Evolutionary conservation across 2,888 invertebrate species (phyloP).

Genomic region (Parnassius mnemosyne): DNA sequence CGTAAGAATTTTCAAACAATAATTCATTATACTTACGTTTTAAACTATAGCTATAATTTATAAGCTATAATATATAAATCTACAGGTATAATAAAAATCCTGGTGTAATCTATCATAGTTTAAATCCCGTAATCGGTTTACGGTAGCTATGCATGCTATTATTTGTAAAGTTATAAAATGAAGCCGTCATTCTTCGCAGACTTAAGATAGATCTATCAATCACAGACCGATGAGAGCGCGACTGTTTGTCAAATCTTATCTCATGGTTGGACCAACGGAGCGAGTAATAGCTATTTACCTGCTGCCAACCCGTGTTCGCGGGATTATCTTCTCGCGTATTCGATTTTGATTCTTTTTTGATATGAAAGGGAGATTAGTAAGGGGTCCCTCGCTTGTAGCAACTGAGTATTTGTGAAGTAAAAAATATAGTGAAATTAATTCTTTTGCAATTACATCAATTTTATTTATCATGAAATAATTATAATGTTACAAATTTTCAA

Average conservation of each 20-base stretch:
- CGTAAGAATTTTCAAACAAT: too few relatives aligned
- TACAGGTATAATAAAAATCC: too few relatives aligned
- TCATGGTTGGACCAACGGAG: constrained; percentile 59
- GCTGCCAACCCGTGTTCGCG: constrained; percentile 49
- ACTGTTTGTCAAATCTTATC: constrained; percentile 67
- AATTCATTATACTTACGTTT: too few relatives aligned
- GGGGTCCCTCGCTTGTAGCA: constrained; percentile 47
- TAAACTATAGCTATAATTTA: too few relatives aligned
- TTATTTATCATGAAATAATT: too few relatives aligned
- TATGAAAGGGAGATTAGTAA: constrained; percentile 55
- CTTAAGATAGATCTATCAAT: constrained; percentile 62
- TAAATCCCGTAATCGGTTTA: constrained; percentile 1
- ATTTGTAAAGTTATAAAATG: constrained; percentile 48
- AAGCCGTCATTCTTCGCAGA: constrained; percentile 54
- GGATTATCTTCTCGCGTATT: constrained; percentile 62
- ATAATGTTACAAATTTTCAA: too few relatives aligned
- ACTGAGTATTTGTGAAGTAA: constrained; percentile 8
- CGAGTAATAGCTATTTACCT: constrained; percentile 79
- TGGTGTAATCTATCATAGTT: constrained; percentile 6
- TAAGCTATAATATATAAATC: too few relatives aligned
- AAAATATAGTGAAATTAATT: not conserved
- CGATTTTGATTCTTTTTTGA: constrained; percentile 65
- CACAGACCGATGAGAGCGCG: constrained; percentile 50
- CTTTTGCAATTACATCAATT: too few relatives aligned
- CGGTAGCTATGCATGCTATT: constrained; percentile 3